Conservation (phyloP, 1,140 invertebrate genomes). For the Ceratosolen fusciceps region DNA sequence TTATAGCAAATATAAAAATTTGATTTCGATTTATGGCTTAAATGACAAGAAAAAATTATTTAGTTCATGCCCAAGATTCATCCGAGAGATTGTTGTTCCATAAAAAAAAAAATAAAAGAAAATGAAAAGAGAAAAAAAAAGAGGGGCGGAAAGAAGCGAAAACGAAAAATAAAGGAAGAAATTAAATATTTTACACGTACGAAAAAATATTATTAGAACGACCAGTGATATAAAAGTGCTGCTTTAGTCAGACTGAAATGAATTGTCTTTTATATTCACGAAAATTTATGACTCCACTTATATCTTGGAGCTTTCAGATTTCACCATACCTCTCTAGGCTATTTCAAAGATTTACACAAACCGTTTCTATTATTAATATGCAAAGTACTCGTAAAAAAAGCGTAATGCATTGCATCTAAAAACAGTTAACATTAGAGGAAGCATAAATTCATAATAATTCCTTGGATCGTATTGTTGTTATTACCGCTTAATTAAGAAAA, state of each 20-base stretch:
- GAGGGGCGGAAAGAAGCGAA: too few relatives aligned
- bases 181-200: not conserved
- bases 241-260: constrained; percentile 31
- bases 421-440: too few relatives aligned
- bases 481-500: too few relatives aligned
- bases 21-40: not conserved
- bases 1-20: not conserved
- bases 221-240: constrained; percentile 11
- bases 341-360: constrained; percentile 36
- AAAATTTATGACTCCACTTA: constrained; percentile 44
- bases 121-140: too few relatives aligned
- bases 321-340: not conserved
- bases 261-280: constrained; percentile 46
- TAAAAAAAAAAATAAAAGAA: too few relatives aligned
- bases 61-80: not conserved
- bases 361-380: constrained; percentile 42
- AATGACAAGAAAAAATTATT: not conserved
- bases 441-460: too few relatives aligned
- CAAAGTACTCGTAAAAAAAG: too few relatives aligned
- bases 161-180: too few relatives aligned
- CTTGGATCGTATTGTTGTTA: too few relatives aligned
- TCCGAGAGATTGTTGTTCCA: not conserved
- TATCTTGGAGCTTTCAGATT: constrained; percentile 27
- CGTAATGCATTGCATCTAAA: too few relatives aligned
- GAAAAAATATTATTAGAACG: not conserved